Evolutionary conservation across 2,888 invertebrate species (phyloP).

Genomic region (Ophion ellenae): DNA sequence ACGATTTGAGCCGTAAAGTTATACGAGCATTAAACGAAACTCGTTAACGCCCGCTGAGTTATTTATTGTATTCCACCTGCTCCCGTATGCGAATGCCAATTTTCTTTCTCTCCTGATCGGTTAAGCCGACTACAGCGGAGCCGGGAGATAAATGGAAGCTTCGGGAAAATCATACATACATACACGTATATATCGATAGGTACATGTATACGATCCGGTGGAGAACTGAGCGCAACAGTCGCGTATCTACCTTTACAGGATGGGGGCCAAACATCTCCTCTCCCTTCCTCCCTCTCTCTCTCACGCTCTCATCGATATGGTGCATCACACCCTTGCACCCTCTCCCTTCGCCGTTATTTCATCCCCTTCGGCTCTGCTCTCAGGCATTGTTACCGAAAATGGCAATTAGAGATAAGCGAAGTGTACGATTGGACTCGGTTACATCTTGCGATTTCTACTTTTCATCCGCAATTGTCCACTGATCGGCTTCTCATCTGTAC

Average conservation of each 20-base stretch:
- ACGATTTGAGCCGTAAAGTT: slow-evolving; percentile 13
- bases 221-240: slow-evolving; percentile 22
- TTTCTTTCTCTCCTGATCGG: slow-evolving; percentile 46
- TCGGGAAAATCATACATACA: slow-evolving; percentile 25
- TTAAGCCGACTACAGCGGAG: slow-evolving; percentile 47
- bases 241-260: slow-evolving; percentile 52
- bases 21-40: slow-evolving; percentile 37
- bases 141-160: slow-evolving; percentile 61
- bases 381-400: slow-evolving; percentile 65
- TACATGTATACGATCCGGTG: slow-evolving; percentile 22
- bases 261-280: background rate
- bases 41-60: slow-evolving; percentile 47
- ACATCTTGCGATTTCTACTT: slow-evolving; percentile 63
- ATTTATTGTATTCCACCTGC: slow-evolving; percentile 42
- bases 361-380: slow-evolving; percentile 23
- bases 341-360: slow-evolving; percentile 41
- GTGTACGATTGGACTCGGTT: slow-evolving; percentile 63
- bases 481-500: background rate
- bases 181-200: background rate
- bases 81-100: slow-evolving; percentile 37
- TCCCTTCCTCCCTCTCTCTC: background rate
- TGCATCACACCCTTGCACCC: background rate
- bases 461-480: slow-evolving; percentile 43
- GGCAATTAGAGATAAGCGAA: slow-evolving; percentile 71
- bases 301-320: background rate